Percentiles rank a stretch among this genome's conserved stretches.
These are phyloP conservation scores for Ophonus ardosiacus DNA, from an alignment of 2,888 invertebrate genomes.

Conservation along the genomic window DNA sequence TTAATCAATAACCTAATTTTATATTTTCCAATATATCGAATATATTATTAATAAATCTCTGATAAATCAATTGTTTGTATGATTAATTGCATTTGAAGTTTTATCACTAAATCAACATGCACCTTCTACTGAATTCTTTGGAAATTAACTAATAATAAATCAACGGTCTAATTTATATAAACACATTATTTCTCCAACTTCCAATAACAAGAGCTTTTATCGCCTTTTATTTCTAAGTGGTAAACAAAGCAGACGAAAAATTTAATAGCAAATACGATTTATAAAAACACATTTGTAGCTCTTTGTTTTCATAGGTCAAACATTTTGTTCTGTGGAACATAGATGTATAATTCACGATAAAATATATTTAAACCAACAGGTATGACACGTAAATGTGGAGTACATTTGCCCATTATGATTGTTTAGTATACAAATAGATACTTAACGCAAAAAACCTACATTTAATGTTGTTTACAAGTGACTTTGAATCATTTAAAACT, in stretches of 20 bases:
- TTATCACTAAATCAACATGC: constrained; percentile 40
- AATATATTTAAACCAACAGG: constrained; percentile 23
- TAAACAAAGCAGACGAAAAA: not conserved
- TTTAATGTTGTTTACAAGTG: constrained; percentile 33
- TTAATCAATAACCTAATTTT: constrained; percentile 11
- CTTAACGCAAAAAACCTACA: constrained; percentile 14
- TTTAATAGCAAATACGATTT: not conserved
- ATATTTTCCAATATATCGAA: not conserved
- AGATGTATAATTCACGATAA: constrained; percentile 41
- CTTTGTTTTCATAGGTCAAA: constrained; percentile 46
- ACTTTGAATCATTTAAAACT: constrained; percentile 13
- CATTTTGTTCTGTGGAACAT: constrained; percentile 24
- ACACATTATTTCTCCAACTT: not conserved
- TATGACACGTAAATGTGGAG: constrained; percentile 1
- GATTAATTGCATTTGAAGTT: constrained; percentile 18
- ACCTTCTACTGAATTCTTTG: constrained; percentile 6
- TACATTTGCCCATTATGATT: constrained; percentile 24
- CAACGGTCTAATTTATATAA: constrained; percentile 4
- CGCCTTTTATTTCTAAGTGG: constrained; percentile 16
- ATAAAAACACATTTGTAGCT: constrained; percentile 31
- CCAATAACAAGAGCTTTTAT: constrained; percentile 29
- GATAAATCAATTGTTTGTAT: constrained; percentile 6
- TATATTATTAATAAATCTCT: constrained; percentile 5
- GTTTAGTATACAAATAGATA: constrained; percentile 10
- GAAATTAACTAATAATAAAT: constrained; percentile 4